phyloP scores from a whole-genome alignment of 2,113 vertebrate genomes.

The Prietella phreatophila region DNA sequence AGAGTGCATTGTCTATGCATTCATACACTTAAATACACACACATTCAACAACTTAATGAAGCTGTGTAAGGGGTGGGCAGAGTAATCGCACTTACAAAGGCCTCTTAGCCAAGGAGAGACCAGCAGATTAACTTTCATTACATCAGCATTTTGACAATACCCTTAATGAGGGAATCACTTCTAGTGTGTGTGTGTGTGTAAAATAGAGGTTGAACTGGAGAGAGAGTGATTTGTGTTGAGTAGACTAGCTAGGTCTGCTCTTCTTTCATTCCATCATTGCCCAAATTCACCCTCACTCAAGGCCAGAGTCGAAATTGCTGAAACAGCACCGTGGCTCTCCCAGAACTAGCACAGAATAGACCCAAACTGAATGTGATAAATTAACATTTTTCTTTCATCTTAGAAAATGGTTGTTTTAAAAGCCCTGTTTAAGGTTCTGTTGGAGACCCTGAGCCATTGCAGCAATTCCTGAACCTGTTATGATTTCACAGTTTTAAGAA shows the following conservation, averaged over 20 bases:
- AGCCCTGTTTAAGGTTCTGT: background rate
- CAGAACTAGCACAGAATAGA: background rate
- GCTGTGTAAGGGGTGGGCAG: conserved; percentile 71
- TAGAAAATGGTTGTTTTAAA: background rate
- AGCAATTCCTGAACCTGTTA: background rate
- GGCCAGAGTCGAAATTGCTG: background rate
- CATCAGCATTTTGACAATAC: conserved; percentile 77
- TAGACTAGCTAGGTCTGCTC: conserved; percentile 10
- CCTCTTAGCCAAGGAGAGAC: conserved; percentile 71
- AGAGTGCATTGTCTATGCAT: conserved; percentile 64
- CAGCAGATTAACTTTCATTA: conserved; percentile 80
- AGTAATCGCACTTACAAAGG: conserved; percentile 70
- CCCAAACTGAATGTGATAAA: background rate
- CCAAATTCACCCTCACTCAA: conserved; percentile 5
- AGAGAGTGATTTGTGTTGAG: conserved; percentile 13
- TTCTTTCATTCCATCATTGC: conserved; percentile 16
- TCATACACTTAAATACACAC: conserved; percentile 60
- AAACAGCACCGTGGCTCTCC: background rate
- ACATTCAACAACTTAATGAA: conserved; percentile 72
- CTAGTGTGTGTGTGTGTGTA: conserved; percentile 50
- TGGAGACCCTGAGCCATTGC: background rate
- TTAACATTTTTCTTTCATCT: no score
- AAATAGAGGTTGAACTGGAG: background rate
- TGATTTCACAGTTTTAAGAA: background rate
- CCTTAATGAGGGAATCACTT: conserved; percentile 73